Percentiles rank a stretch among this genome's conserved stretches.
Evolutionary conservation across 37 sponge, comb jelly and placozoan species (phyloP).

Genomic region (Tethya wilhelma): DNA sequence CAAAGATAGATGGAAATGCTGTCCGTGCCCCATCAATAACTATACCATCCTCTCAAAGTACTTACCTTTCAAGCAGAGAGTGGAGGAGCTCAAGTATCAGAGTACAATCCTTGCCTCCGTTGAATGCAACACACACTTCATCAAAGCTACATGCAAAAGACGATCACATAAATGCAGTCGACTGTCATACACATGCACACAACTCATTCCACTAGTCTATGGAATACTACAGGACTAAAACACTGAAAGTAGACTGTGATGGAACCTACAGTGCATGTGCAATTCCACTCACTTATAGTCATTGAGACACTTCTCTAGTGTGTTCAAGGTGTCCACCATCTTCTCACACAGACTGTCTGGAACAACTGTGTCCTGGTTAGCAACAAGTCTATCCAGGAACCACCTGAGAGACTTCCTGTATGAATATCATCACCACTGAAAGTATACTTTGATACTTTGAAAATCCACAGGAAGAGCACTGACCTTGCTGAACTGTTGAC

Average conservation of each 20-base stretch:
- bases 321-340: slow-evolving; percentile 6
- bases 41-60: too few relatives aligned
- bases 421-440: neutral
- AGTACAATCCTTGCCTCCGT: slow-evolving; percentile 99
- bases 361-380: slow-evolving; percentile 2
- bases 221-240: neutral
- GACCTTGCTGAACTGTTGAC: neutral
- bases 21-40: too few relatives aligned
- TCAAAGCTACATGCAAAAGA: slow-evolving; percentile 29
- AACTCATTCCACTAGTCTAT: neutral
- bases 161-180: neutral
- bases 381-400: slow-evolving; percentile 5
- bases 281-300: slow-evolving; percentile 24
- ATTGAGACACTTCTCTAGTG: slow-evolving; percentile 36
- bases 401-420: slow-evolving; percentile 17
- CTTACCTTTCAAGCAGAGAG: slow-evolving; percentile 49
- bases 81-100: slow-evolving; percentile 78
- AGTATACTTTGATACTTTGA: neutral
- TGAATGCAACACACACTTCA: slow-evolving; percentile 87
- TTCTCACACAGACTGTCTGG: slow-evolving; percentile 17
- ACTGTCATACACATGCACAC: neutral
- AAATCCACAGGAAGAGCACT: neutral
- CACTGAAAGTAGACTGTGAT: neutral
- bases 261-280: neutral
- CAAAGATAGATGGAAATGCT: too few relatives aligned